Conservation (phyloP, 2,113 vertebrate species). For the Sciurus niger region DNA sequence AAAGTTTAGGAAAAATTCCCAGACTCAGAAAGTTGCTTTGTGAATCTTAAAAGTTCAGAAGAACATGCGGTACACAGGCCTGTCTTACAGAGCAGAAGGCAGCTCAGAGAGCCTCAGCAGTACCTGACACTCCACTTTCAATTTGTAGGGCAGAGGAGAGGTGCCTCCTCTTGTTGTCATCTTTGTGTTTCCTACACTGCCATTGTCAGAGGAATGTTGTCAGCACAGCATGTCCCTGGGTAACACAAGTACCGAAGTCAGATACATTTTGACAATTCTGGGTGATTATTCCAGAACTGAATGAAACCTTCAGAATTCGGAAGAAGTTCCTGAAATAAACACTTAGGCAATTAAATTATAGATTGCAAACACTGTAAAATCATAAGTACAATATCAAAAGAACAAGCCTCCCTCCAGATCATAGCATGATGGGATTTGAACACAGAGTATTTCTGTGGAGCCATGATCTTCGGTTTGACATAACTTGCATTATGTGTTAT, state of each 20-base stretch:
- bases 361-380: background rate
- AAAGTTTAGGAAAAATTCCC: background rate
- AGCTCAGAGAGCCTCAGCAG: too few species aligned
- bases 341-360: constrained; percentile 49
- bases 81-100: background rate
- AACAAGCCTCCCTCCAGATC: constrained; percentile 12
- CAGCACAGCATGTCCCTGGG: background rate
- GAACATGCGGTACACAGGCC: background rate
- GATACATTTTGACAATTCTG: background rate
- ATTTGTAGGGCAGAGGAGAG: background rate
- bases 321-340: constrained; percentile 26
- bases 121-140: background rate
- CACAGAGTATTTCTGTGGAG: constrained; percentile 7
- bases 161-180: too few species aligned
- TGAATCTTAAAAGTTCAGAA: background rate
- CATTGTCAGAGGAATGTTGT: background rate
- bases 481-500: background rate
- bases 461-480: background rate
- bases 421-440: background rate
- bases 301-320: background rate
- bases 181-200: background rate
- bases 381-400: constrained; percentile 8
- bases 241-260: background rate
- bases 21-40: constrained; percentile 14
- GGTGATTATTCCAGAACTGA: background rate